Base-by-base conservation (phyloP, 2,113 vertebrate species). In the Glaucidium brasilianum region DNA sequence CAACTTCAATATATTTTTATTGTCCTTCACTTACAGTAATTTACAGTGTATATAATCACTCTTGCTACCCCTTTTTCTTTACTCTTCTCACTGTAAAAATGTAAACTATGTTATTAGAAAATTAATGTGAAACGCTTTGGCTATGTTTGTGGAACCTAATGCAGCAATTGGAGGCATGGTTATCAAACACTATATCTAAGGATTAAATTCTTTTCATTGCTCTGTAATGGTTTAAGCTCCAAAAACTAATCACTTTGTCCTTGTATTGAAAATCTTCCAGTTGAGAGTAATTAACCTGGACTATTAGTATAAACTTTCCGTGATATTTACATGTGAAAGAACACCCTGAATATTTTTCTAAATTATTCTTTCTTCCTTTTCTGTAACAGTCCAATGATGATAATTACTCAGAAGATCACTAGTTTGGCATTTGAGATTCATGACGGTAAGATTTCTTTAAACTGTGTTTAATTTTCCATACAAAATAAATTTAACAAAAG, bases 341-440 rank as follows among this genome's bases (percentile, higher is more conserved):
- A 89, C 81, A 37, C 45, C 3, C 35, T 55, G 32, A 63, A 60
- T 18, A 67, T 59, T 39, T 75, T 62, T 71, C 77, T 94, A 74
- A 92, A 86, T 73, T 39, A 8, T 85, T 93, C 19, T 60, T 67
- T 64, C 86, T 69, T 92, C 50, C 69, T 91, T 64, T 94, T 89
- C 96, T 74, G 26, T 81, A 76, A 75, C 94, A 99, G 99, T 93
- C 99, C 99, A 75, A 99, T 99, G 99, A 99, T 99, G 99, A 99
- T 99, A 92, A 99, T 99, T 95, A 99, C 99, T 22, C 99, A 99
- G 99, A 99, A 99, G 99, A 99, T 99, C 93, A 99, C 99, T 96
- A 99, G 99, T 94, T 97, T 99, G 98, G 99, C 99, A 22, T 99
- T 99, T 93, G 99, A 99, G 97, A 98, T 99, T 97, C 99, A 99